These are phyloP conservation scores for Zoanthus solanderi DNA, from an alignment of 92 coral and sea anemone species.

Conservation along the genomic window DNA sequence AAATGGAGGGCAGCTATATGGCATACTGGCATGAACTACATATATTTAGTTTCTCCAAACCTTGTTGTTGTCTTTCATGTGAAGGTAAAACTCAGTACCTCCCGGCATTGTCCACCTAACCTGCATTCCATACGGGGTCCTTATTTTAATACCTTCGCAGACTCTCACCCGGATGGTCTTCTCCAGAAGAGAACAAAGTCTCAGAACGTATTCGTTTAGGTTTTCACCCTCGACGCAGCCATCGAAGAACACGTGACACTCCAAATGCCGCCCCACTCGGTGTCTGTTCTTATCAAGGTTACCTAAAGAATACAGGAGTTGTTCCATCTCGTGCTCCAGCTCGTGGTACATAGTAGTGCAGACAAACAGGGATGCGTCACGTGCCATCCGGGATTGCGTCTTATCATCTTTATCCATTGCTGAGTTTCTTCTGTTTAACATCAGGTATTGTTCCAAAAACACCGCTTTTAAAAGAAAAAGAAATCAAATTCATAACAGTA, in stretches of 20 bases:
- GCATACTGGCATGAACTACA: no score
- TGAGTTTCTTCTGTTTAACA: conserved; percentile 70
- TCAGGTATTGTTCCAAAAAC: conserved; percentile 65
- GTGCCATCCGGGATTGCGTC: conserved; percentile 40
- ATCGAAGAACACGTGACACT: conserved; percentile 78
- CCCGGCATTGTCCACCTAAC: conserved; percentile 51
- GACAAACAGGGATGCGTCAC: conserved; percentile 70
- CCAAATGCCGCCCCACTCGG: conserved; percentile 63
- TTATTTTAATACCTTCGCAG: conserved; percentile 23
- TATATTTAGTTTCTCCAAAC: neutral
- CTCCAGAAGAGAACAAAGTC: conserved; percentile 53
- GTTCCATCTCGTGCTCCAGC: conserved; percentile 76
- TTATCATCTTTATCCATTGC: conserved; percentile 60
- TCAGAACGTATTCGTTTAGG: conserved; percentile 52
- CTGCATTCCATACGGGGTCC: conserved; percentile 61
- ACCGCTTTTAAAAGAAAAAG: conserved; percentile 24
- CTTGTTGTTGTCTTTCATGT: conserved; percentile 55
- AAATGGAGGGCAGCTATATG: no score
- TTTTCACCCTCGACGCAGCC: conserved; percentile 72
- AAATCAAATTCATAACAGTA: no score
- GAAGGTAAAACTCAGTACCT: conserved; percentile 48
- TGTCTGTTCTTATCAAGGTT: conserved; percentile 56
- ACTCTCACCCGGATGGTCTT: conserved; percentile 54
- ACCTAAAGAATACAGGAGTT: conserved; percentile 67
- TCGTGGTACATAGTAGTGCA: conserved; percentile 90